Evolutionary conservation across 2,888 invertebrate genomes (phyloP), one percentile per base, ranked within the genome.

Genomic region (Catocala sponsa): DNA sequence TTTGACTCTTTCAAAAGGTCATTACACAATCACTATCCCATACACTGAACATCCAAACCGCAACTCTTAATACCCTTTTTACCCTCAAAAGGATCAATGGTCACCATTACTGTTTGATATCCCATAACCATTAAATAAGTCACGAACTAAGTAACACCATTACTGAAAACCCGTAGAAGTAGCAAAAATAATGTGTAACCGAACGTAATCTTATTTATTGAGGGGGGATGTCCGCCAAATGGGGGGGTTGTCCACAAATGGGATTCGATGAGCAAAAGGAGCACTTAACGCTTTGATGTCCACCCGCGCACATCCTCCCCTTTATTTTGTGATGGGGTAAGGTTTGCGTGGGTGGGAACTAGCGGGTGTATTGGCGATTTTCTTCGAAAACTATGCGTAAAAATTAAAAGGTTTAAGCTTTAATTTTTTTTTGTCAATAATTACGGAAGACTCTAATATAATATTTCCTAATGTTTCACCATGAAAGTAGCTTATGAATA

Each of bases 271-370:
- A 88, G 85, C 83, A 87, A 85, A 90, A 90, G 85, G 67, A 90
- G 91, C 93, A 93, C 93, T 94, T 93, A 94, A 91, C 91, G 93
- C 94, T 91, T 93, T 94, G 92, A 94, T 93, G 94, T 94, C 92
- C 91, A 88, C 88, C 86, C 88, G 80, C 85, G 73, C 73, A 66
- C 73, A 68, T 71, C 78, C 86, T 86, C 89, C 91, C 89, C 87
- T 86, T 88, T 85, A 81, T 83, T 82, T 81, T 68, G 63, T 54
- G 65, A 79, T 65, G 59, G 55, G 65, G 52, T 49, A 54, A 4
- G 53, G 53, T 25, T 46, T 53, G 42, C 50, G 68, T 64, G 12
- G 1, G 59, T 6, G 50, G 51, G 74, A 65, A 51, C 43, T 11
- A 58, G 51, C 32, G 63, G 7, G 6, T 46, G n/a, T 6, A 41